Base-by-base conservation (phyloP, 1,140 invertebrate genomes). In the Ruditapes philippinarum region DNA sequence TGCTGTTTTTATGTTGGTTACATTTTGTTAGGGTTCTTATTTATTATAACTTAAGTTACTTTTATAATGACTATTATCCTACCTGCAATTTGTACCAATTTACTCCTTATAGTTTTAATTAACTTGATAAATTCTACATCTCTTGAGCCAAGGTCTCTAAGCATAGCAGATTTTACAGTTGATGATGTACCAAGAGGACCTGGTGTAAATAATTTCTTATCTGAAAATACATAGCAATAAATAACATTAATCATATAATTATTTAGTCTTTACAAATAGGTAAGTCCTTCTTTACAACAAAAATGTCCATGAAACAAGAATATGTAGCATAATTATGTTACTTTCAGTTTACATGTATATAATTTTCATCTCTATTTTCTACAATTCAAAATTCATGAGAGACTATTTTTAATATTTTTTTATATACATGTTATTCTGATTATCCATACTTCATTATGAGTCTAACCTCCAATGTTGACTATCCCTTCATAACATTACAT, bases 191-290 rank as follows among this genome's bases (percentile, higher is more conserved):
- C 92, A n/a, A 97, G 91, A 11, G 96, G 96, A 22, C 96, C 96
- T 22, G 96, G 96, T 3, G 96, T 97, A 90, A 96, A 97, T n/a
- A 96, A 90, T 86, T 96, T 96, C 93, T 95, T 95, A 25, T 93
- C 94, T 91, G 65, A 7, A 70, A 70, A 38, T 38, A 70, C 65
- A 70, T 3, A 12, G 19, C n/a, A 25, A 12, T 5, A 19, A 57
- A 12, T 57, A 57, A 5, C 25, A 19, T n/a, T 12, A 57, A n/a
- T 9, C 17, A 14, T 1, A 65, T 3, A 19, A 36, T 9, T n/a
- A 12, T 14, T 36, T n/a, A 2, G 33, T 9, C 28, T 65, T 2
- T 65, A 36, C 9, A 31, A 3, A 65, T 65, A 31, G 60, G 28
- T 31, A 19, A n/a, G 28, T 9, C 25, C 4, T 1, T 19, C 5